Percentiles rank a stretch among this genome's conserved stretches.
Evolutionary conservation across 2,888 invertebrate species (phyloP).

Genomic region (Laothoe populi): DNA sequence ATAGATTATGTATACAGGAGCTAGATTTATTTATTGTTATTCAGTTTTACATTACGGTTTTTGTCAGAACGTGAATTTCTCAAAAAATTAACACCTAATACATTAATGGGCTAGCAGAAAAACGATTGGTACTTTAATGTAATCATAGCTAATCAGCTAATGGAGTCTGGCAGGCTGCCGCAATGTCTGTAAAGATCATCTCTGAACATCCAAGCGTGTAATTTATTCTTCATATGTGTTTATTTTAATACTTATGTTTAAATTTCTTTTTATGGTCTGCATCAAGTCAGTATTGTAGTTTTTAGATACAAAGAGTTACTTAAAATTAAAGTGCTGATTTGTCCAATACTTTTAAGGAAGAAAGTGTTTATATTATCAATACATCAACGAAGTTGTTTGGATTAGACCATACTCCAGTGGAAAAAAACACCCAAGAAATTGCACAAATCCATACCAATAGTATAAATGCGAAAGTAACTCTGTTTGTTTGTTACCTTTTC

Average conservation of each 20-base stretch:
- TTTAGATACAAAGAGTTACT: not conserved
- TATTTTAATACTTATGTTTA: conserved; percentile 2
- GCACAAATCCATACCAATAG: too few relatives aligned
- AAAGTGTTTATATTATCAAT: too few relatives aligned
- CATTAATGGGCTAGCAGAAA: conserved; percentile 34
- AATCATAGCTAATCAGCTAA: conserved; percentile 71
- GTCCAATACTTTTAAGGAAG: too few relatives aligned
- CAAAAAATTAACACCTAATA: conserved; percentile 21
- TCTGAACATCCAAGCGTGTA: conserved; percentile 38
- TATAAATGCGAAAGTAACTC: too few relatives aligned
- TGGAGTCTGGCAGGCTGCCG: conserved; percentile 60
- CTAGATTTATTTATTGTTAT: too few relatives aligned
- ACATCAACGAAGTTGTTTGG: too few relatives aligned
- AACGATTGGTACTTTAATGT: conserved; percentile 52
- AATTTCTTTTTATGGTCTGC: not conserved
- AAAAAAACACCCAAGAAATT: too few relatives aligned
- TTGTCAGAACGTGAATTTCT: not conserved
- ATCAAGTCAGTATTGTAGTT: not conserved
- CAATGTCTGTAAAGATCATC: conserved; percentile 61
- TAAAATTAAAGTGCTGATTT: not conserved
- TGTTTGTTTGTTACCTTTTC: too few relatives aligned
- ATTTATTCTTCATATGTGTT: conserved; percentile 19
- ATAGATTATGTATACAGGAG: too few relatives aligned
- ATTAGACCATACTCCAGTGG: too few relatives aligned
- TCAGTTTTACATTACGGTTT: too few relatives aligned